phyloP scores from a whole-genome alignment of 1,140 invertebrate genomes.

The Magallana ariakensis region DNA sequence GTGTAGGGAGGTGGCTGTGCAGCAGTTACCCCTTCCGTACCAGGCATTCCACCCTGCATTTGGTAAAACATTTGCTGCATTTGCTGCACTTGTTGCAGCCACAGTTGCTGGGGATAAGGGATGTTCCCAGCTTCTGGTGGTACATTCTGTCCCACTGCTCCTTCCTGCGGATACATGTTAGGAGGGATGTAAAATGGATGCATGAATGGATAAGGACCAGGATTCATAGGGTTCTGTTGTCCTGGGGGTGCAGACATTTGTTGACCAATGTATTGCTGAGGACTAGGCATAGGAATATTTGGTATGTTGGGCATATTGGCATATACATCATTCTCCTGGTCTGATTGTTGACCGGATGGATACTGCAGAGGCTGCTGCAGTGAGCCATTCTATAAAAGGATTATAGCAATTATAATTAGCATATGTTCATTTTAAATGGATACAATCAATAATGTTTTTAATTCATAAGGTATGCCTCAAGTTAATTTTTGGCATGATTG shows the following conservation, averaged over 20 bases:
- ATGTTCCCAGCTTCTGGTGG: not conserved
- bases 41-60: too few relatives aligned
- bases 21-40: too few relatives aligned
- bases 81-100: not conserved
- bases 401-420: not conserved
- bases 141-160: not conserved
- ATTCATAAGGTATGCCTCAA: too few relatives aligned
- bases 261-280: not conserved
- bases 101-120: not conserved
- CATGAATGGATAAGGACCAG: not conserved
- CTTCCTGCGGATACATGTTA: not conserved
- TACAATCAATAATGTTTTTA: too few relatives aligned
- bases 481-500: too few relatives aligned
- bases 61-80: not conserved
- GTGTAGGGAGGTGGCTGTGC: not conserved
- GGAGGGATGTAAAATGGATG: not conserved
- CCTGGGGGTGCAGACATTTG: not conserved
- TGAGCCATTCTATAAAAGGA: not conserved
- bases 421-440: not conserved
- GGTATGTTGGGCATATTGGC: not conserved
- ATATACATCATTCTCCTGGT: not conserved
- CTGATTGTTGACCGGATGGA: not conserved
- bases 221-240: conserved; percentile 5
- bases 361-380: not conserved
- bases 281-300: not conserved